Conservation (phyloP, 2,113 vertebrate species). For the rat (Rattus norvegicus) region DNA sequence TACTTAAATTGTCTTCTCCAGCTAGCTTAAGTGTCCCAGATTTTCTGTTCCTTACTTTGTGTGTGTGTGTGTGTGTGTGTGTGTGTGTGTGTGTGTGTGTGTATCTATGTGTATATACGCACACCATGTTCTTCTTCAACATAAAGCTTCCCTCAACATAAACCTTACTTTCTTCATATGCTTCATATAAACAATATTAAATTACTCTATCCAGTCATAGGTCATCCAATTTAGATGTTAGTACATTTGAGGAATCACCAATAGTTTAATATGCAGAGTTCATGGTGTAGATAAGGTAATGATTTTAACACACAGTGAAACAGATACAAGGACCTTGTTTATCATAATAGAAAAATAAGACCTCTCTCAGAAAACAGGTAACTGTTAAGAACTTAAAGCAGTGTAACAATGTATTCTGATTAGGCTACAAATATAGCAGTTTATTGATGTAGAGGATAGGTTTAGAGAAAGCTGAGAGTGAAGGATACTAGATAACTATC, state of each 20-base stretch:
- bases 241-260: not conserved
- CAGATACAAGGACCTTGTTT: not conserved
- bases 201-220: not conserved
- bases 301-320: not conserved
- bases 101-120: not conserved
- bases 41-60: not conserved
- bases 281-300: not conserved
- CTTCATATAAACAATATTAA: not conserved
- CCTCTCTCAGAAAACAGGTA: not conserved
- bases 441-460: not conserved
- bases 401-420: not conserved
- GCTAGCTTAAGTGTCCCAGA: not conserved
- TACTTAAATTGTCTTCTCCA: not conserved
- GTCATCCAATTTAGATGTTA: not conserved
- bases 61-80: not conserved
- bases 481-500: not conserved
- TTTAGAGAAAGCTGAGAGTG: not conserved
- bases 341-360: not conserved
- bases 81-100: not conserved
- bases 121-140: not conserved
- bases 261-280: not conserved
- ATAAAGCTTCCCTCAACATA: constrained; percentile 3
- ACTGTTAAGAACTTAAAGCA: constrained; percentile 8
- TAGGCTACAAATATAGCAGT: not conserved
- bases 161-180: not conserved